These are phyloP conservation scores for Gallinago jamesoni DNA, from an alignment of 2,113 vertebrate species.

Conservation along the genomic window DNA sequence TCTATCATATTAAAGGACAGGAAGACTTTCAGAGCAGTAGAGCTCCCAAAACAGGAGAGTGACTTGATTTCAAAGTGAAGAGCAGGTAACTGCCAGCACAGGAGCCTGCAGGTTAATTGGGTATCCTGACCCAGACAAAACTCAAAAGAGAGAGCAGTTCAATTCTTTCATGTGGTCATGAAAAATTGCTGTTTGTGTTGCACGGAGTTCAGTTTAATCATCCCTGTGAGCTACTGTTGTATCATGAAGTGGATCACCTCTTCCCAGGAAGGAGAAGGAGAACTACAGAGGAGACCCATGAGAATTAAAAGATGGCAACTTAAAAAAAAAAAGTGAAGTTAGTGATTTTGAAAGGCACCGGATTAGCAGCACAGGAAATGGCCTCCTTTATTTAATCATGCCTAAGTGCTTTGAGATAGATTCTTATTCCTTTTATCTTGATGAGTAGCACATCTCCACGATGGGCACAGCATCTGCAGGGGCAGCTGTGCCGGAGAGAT, in stretches of 20 bases:
- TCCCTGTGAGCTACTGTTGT: slow-evolving; percentile 36
- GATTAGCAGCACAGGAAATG: slow-evolving; percentile 64
- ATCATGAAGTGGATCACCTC: slow-evolving; percentile 44
- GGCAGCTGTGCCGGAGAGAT: slow-evolving; percentile 45
- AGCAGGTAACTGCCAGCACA: slow-evolving; percentile 63
- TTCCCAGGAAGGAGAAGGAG: slow-evolving; percentile 47
- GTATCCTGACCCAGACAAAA: slow-evolving; percentile 70
- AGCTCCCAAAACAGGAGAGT: slow-evolving; percentile 62
- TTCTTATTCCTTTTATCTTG: slow-evolving; percentile 60
- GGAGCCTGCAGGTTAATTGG: slow-evolving; percentile 69
- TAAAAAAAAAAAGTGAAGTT: slow-evolving; percentile 38
- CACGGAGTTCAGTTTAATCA: slow-evolving; percentile 68
- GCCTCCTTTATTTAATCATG: slow-evolving; percentile 64
- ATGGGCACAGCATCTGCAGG: slow-evolving; percentile 33
- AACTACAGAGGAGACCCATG: slow-evolving; percentile 27
- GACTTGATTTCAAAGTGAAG: slow-evolving; percentile 71
- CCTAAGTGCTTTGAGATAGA: slow-evolving; percentile 65
- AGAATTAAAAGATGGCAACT: slow-evolving; percentile 53
- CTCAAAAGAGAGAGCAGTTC: slow-evolving; percentile 65
- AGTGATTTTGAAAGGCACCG: slow-evolving; percentile 60
- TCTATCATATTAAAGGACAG: slow-evolving; percentile 50
- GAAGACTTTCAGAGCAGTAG: slow-evolving; percentile 36
- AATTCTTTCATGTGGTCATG: slow-evolving; percentile 59
- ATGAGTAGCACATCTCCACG: slow-evolving; percentile 44
- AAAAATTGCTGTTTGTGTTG: slow-evolving; percentile 62